Percentiles rank a stretch among this genome's conserved stretches.
These are phyloP conservation scores for Lamellibrachia satsuma DNA, from an alignment of 2,888 invertebrate species.

Conservation along the genomic window DNA sequence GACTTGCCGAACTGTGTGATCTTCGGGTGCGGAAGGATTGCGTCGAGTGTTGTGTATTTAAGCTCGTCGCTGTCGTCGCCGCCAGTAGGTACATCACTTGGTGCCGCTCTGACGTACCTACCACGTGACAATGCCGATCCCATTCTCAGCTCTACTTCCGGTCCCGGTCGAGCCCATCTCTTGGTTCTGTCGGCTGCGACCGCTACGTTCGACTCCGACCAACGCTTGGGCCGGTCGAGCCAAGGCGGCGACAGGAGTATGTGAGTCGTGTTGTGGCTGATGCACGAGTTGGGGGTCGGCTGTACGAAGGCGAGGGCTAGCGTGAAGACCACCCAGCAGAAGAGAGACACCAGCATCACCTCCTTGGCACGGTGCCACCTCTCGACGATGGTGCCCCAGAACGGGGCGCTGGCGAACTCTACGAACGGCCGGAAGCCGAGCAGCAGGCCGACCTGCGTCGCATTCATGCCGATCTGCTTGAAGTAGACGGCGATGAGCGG, in stretches of 20 bases:
- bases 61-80: constrained; percentile 25
- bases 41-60: constrained; percentile 20
- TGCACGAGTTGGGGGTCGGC: constrained; percentile 90
- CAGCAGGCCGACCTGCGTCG: constrained; percentile 80
- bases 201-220: not conserved
- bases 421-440: constrained; percentile 96
- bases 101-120: not conserved
- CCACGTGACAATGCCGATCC: not conserved
- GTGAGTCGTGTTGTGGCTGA: constrained; percentile 74
- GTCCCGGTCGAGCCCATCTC: not conserved
- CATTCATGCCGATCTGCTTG: constrained; percentile 99
- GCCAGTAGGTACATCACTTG: not conserved
- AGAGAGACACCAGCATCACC: constrained; percentile 86
- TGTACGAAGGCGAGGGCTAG: constrained; percentile 94
- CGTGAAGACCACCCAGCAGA: constrained; percentile 97
- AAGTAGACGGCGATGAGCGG: constrained; percentile 99
- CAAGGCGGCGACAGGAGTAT: constrained; percentile 59
- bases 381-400: constrained; percentile 89
- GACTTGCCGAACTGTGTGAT: constrained; percentile 44
- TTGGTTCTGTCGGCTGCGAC: not conserved
- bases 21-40: constrained; percentile 40
- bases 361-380: constrained; percentile 72
- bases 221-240: constrained; percentile 24
- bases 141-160: not conserved
- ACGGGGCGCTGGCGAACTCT: constrained; percentile 95